Conservation (phyloP, 2,113 vertebrate species). For the Varanus komodoensis region DNA sequence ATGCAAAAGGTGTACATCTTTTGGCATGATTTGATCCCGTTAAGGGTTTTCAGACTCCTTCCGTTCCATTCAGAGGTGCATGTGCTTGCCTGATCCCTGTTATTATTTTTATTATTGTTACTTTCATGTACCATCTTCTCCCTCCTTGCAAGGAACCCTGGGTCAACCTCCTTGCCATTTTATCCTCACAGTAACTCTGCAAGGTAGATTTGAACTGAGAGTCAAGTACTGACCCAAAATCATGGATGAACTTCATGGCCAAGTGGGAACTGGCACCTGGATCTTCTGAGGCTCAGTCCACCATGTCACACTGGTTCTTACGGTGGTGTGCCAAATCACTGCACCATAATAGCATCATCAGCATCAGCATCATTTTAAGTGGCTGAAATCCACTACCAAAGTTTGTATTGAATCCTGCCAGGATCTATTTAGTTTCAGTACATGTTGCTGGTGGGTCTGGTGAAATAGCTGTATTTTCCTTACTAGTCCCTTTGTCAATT, state of each 20-base stretch:
- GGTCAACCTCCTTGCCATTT: too few relatives aligned
- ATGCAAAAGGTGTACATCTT: background rate
- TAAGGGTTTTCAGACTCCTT: background rate
- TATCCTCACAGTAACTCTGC: too few relatives aligned
- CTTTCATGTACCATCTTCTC: too few relatives aligned
- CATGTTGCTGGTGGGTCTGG: background rate
- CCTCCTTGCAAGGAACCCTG: too few relatives aligned
- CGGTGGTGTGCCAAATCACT: too few relatives aligned
- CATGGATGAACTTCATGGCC: too few relatives aligned
- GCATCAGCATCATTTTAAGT: background rate
- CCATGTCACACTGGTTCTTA: too few relatives aligned
- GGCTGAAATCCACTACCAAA: background rate
- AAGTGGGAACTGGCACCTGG: too few relatives aligned
- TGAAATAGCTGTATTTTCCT: background rate
- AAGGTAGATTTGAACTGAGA: too few relatives aligned
- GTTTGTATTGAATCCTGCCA: background rate
- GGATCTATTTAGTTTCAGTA: slow-evolving; percentile 8
- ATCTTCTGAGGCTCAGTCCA: too few relatives aligned
- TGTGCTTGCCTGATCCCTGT: background rate
- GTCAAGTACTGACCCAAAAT: too few relatives aligned
- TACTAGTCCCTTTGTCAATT: background rate
- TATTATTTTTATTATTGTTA: too few relatives aligned
- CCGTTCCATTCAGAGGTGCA: background rate
- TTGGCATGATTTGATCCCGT: accelerated
- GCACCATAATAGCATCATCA: background rate